Base-by-base conservation (phyloP, 2,888 invertebrate species). In the Hirtodrosophila cameraria region DNA sequence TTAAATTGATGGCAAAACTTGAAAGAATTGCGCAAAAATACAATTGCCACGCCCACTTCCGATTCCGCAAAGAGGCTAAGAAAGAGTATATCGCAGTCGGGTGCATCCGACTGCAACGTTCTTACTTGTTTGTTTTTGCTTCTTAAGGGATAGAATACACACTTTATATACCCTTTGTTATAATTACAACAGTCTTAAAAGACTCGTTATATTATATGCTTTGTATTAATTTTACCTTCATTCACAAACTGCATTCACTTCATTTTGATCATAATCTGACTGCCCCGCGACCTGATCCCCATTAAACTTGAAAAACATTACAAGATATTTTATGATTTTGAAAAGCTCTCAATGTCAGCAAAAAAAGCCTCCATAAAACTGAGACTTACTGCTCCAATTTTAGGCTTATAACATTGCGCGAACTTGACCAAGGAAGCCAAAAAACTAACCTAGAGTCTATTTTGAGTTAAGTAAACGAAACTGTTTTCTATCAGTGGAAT, bases 291-390 rank as follows among this genome's bases (percentile, higher is more conserved):
- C 70, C 38, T 60, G 71, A 57, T 23, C 73, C 33, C 48, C 46
- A 71, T 71, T 67, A 67, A 71, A 62, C 43, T 62, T 49, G 50
- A 50, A 39, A n/a, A 53, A 8, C 25, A 11, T 42, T 58, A 43
- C 53, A 59, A 36, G 41, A 60, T 60, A 9, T 54, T 53, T 57
- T 52, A 36, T 43, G 23, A 25, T 43, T 15, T 35, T 30, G 23
- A 13, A 25, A 15, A 6, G 2, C 15, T 8, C 23, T 8, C 71
- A 70, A 70, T 59, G 69, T 13, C 65, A 50, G n/a, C n/a, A 1
- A 8, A 1, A n/a, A 35, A 20, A 59, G 53, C 36, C 53, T 59
- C 53, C 30, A 54, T 25, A 31, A 20, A 30, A 55, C 9, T 41
- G 11, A 12, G 41, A 50, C 43, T 48, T 33, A 49, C 46, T 54